Conservation (phyloP, 2,113 vertebrate genomes). For the Tylochromis polylepis region DNA sequence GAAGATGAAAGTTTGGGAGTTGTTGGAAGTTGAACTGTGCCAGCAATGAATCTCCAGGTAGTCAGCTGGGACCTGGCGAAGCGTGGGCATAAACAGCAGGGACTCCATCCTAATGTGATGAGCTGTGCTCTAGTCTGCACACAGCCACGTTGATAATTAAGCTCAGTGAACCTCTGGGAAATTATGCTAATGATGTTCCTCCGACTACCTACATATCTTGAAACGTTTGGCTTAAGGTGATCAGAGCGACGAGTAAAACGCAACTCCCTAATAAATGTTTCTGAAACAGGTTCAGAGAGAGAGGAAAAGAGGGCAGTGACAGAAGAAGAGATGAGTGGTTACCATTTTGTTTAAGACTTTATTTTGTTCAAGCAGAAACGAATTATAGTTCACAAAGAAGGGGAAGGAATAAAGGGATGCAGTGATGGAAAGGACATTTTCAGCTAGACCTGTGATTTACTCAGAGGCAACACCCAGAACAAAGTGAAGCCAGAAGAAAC, state of each 20-base stretch:
- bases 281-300: background rate
- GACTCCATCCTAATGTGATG: slow-evolving; percentile 62
- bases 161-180: slow-evolving; percentile 65
- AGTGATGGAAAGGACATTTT: background rate
- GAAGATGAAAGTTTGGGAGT: slow-evolving; percentile 37
- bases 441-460: background rate
- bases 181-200: slow-evolving; percentile 65
- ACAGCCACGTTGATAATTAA: slow-evolving; percentile 66
- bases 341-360: background rate
- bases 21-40: slow-evolving; percentile 32
- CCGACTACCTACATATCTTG: slow-evolving; percentile 36
- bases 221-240: slow-evolving; percentile 48
- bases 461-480: background rate
- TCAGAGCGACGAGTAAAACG: background rate
- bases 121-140: slow-evolving; percentile 54
- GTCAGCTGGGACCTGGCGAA: slow-evolving; percentile 43
- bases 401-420: background rate
- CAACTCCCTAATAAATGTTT: background rate
- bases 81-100: slow-evolving; percentile 52
- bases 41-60: slow-evolving; percentile 46
- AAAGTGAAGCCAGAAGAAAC: background rate
- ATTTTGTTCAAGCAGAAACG: background rate
- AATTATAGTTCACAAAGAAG: background rate
- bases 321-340: background rate
- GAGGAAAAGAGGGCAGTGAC: background rate